A percentile compares a stretch with the other conserved stretches of the same genome.
These are phyloP conservation scores for Caenorhabditis becei DNA, from an alignment of 2,888 invertebrate species.

Conservation along the genomic window DNA sequence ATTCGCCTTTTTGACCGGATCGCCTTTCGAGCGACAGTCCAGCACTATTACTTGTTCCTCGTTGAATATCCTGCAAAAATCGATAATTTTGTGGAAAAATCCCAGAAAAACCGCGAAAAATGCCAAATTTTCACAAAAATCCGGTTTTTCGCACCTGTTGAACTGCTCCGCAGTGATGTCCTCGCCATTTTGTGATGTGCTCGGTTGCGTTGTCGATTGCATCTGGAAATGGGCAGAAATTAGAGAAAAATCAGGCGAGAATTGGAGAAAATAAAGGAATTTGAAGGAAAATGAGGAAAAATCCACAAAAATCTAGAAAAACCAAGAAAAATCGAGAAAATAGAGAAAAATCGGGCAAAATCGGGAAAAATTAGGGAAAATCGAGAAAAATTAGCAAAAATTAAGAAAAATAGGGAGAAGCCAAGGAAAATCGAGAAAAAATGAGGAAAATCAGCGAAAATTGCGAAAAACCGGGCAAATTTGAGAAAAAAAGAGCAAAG, in stretches of 20 bases:
- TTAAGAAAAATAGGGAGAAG: no score
- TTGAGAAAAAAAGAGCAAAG: no score
- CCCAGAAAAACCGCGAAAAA: neutral
- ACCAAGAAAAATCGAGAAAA: neutral
- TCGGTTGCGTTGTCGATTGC: slow-evolving; percentile 53
- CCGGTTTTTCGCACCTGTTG: slow-evolving; percentile 23
- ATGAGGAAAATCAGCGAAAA: no score
- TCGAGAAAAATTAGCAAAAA: no score
- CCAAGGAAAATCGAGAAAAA: no score
- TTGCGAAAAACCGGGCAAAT: no score
- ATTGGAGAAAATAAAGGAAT: slow-evolving; percentile 8
- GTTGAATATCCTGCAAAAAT: slow-evolving; percentile 46
- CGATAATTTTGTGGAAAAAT: neutral
- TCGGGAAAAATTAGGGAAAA: slow-evolving; percentile 6
- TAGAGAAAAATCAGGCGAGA: neutral
- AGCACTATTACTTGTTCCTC: slow-evolving; percentile 48
- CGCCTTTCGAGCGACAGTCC: slow-evolving; percentile 67
- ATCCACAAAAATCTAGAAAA: no score
- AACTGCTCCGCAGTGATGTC: slow-evolving; percentile 58
- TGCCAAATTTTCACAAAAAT: neutral
- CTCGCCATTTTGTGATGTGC: slow-evolving; percentile 57
- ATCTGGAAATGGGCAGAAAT: slow-evolving; percentile 30
- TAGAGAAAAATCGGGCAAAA: neutral
- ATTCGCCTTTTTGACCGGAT: slow-evolving; percentile 63
- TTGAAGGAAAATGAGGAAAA: no score